Base-by-base conservation (phyloP, 2,888 invertebrate genomes). In the Nycteola revayana region DNA sequence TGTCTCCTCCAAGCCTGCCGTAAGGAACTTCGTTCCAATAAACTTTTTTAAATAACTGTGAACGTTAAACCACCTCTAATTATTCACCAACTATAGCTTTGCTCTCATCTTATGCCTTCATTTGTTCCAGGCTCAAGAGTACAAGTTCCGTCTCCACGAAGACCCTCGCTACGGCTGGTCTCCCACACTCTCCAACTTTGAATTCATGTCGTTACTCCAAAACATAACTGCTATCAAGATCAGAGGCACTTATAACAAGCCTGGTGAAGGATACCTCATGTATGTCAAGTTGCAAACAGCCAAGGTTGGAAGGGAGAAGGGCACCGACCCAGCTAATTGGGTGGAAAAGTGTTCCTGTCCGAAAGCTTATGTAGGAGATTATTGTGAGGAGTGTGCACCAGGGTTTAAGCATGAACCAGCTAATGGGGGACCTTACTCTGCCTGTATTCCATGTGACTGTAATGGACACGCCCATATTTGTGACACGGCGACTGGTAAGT, bases 391-490 rank as follows among this genome's bases (percentile, higher is more conserved):
- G 1, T 99, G 99, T 72, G 96, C 95, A 0, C 96, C 98, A 0
- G 98, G 98, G 1, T 99, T 93, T 74, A 93, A 97, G 28, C 96
- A 99, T 55, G 96, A 96, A 49, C 96, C 96, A 0, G 94, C 96
- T 0, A 93, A 94, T 50, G 97, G 98, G 0, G 98, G 98, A 1
- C 95, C 98, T 0, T 98, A 98, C 70, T 95, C 96, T 47, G 93
- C 93, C 1, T 99, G 99, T 72, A 95, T 98, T 20, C 96, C 97
- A 4, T 99, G 99, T 73, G 96, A 98, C 67, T 99, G 99, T 68
- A 97, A 99, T 66, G 94, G 95, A 0, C 99, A 99, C 72, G 97
- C 99, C 0, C 96, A 96, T 40, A 95, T 96, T 58, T 99, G 99
- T 77, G 98, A 99, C 60, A 94, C 96, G 0, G 97, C 98, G 67